These are phyloP conservation scores for Pygmarrhopalites habei DNA, from an alignment of 1,140 invertebrate species.

Conservation along the genomic window DNA sequence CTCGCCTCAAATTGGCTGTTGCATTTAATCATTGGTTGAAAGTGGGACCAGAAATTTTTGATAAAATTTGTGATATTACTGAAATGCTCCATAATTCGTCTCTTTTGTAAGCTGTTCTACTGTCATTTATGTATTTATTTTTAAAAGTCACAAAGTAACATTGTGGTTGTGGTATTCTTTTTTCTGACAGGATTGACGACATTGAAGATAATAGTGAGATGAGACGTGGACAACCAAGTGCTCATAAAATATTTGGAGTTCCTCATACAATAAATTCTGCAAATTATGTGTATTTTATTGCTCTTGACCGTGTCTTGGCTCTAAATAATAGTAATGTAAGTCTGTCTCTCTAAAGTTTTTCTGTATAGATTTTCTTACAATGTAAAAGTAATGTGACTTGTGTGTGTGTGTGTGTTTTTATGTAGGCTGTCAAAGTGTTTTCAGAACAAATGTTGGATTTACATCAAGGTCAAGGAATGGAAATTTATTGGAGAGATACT, in stretches of 20 bases:
- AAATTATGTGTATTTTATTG: slow-evolving; percentile 88
- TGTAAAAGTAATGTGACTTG: no score
- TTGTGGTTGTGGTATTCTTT: no score
- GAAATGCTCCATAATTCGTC: slow-evolving; percentile 96
- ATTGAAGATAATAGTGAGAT: slow-evolving; percentile 94
- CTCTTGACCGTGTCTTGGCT: slow-evolving; percentile 72
- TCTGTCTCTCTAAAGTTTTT: no score
- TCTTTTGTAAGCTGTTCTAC: slow-evolving; percentile 89
- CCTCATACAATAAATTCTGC: slow-evolving; percentile 91
- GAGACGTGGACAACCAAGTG: slow-evolving; percentile 84
- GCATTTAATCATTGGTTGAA: slow-evolving; percentile 94
- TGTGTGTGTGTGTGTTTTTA: no score
- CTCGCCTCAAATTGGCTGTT: slow-evolving; percentile 74
- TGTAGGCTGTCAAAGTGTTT: slow-evolving; percentile 67
- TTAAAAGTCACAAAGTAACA: no score
- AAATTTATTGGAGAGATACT: slow-evolving; percentile 96
- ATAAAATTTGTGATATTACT: slow-evolving; percentile 76
- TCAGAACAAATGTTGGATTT: slow-evolving; percentile 86
- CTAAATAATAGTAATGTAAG: slow-evolving; percentile 73
- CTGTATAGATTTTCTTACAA: no score
- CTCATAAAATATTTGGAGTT: slow-evolving; percentile 91
- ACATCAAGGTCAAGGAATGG: slow-evolving; percentile 93
- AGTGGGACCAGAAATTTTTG: slow-evolving; percentile 74
- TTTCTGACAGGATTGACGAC: slow-evolving; percentile 83
- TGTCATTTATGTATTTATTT: no score